Conservation (phyloP, 2,888 invertebrate genomes). For the Andrena dorsata region DNA sequence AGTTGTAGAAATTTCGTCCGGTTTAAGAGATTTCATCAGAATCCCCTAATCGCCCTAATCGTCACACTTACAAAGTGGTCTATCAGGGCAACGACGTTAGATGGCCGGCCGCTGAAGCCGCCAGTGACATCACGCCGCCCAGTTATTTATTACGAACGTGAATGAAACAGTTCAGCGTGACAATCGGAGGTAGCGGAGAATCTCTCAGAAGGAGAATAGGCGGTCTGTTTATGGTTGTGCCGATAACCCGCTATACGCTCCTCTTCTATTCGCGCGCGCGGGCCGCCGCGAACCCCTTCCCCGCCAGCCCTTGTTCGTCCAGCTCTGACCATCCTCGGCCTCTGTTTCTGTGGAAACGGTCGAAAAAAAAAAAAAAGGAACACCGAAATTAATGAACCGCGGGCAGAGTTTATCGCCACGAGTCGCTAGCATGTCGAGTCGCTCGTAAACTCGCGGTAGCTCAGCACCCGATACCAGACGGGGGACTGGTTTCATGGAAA, state of each 20-base stretch:
- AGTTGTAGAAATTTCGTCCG: too few relatives aligned
- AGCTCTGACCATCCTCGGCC: constrained; percentile 9
- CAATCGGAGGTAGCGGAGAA: constrained; percentile 63
- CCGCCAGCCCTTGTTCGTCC: background rate
- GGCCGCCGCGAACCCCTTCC: background rate
- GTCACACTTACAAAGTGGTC: background rate
- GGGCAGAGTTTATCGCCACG: constrained; percentile 77
- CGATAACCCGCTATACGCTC: constrained; percentile 72
- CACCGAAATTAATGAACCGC: constrained; percentile 77
- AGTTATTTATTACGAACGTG: constrained; percentile 71
- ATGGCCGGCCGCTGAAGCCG: constrained; percentile 5
- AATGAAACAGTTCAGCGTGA: constrained; percentile 71
- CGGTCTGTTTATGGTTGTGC: constrained; percentile 67
- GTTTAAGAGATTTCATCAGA: background rate
- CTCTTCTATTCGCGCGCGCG: constrained; percentile 51
- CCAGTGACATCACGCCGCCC: constrained; percentile 62
- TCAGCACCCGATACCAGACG: constrained; percentile 27
- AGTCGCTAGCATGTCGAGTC: constrained; percentile 21
- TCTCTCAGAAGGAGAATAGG: constrained; percentile 57
- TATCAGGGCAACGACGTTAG: background rate
- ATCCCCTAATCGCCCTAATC: background rate
- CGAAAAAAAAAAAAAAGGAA: constrained; percentile 41
- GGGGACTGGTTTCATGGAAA: constrained; percentile 52
- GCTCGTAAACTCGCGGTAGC: constrained; percentile 35
- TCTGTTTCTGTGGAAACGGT: constrained; percentile 46